Conservation (phyloP, 1,140 invertebrate genomes). For the Sarcophaga peregrina region DNA sequence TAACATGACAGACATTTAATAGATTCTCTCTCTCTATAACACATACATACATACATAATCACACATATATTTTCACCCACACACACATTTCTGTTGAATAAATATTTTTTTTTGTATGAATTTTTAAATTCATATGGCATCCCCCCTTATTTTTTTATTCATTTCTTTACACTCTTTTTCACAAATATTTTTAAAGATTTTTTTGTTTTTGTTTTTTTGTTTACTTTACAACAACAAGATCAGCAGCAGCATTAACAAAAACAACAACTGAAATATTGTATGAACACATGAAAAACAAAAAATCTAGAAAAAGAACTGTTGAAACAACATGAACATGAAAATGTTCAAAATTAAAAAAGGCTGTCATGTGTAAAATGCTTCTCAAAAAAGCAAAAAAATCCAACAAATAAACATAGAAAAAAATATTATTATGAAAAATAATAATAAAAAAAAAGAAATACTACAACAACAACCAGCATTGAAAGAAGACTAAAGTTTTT, state of each 20-base stretch:
- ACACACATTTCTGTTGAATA: not conserved
- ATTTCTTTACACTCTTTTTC: not conserved
- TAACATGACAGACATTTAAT: conserved; percentile 1
- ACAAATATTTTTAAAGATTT: not conserved
- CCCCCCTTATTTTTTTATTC: not conserved
- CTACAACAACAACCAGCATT: not conserved
- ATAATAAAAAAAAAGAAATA: not conserved
- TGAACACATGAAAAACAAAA: not conserved
- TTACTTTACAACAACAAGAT: not conserved
- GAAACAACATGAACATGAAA: conserved; percentile 53
- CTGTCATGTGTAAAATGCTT: conserved; percentile 65
- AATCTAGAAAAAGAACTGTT: too few species aligned
- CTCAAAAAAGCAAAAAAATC: conserved; percentile 48
- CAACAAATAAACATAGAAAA: not conserved
- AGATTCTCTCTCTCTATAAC: not conserved
- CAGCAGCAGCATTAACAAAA: too few species aligned
- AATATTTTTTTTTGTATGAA: not conserved
- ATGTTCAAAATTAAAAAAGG: conserved; percentile 63
- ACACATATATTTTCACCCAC: not conserved
- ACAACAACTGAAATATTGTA: not conserved
- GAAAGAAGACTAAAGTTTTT: not conserved
- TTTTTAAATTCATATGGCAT: not conserved
- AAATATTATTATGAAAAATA: not conserved
- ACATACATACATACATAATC: not conserved
- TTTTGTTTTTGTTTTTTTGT: not conserved